Base-by-base conservation (phyloP, 2,797 vertebrate genomes). In the Mormyrus proboscirostris region DNA sequence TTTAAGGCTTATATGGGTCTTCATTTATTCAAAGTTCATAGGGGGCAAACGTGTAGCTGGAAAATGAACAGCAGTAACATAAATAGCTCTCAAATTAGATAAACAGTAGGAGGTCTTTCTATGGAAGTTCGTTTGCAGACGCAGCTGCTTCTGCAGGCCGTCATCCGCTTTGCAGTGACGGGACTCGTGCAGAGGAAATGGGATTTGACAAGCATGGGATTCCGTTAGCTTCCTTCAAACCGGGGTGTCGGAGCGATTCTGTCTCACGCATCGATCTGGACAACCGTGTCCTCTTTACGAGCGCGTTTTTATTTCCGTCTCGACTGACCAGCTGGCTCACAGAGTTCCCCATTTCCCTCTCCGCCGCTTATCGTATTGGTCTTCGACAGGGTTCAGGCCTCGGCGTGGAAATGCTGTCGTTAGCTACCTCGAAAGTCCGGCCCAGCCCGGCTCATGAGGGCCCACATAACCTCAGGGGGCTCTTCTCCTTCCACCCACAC, bases 231-330 rank as follows among this genome's bases (percentile, higher is more conserved):
- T 88, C 90, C 86, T 69, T 89, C 89, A 88, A 90, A 91, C 41
- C 51, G 53, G 89, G 16, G 14, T 88, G 91, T 92, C 94, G 90
- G 87, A 88, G 22, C 89, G 25, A 92, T 93, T 93, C 91, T 33
- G 22, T 59, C 90, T 88, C 73, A 19, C 33, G 55, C 51, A 22
- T 53, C 33, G 83, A 83, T 89, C 51, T 41, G 76, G 41, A 73
- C 55, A 62, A 88, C 65, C 53, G 47, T 90, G 55, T 89, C 73
- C 19, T 29, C 90, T 69, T 88, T 87, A 47, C 25, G 2, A 53
- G 10, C 25, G 16, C 16, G 0, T 65, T 65, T 50, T 84, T 85
- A 19, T 86, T 38, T 55, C 25, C 1, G n/a, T 86, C 25, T 33
- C 5, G 3, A 7, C 51, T 86, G 51, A 50, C 25, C 25, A 4